These are phyloP conservation scores for Cosmia pyralina DNA, from an alignment of 2,888 invertebrate genomes.

Conservation along the genomic window DNA sequence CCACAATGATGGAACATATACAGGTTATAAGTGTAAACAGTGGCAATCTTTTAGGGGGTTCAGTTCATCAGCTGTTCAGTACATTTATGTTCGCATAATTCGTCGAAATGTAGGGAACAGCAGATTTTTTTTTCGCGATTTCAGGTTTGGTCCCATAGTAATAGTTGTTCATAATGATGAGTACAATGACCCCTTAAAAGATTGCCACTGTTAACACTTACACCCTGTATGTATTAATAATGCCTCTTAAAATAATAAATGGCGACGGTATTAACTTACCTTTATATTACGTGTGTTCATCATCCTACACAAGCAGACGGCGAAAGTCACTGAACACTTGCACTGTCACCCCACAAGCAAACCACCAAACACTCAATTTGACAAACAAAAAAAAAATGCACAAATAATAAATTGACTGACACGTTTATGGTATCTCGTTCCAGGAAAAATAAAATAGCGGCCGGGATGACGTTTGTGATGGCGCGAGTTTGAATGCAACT, in stretches of 20 bases:
- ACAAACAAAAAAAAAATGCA: slow-evolving; percentile 57
- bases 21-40: too few relatives aligned
- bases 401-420: slow-evolving; percentile 51
- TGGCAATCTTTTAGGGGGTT: too few relatives aligned
- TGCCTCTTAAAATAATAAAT: slow-evolving; percentile 8
- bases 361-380: slow-evolving; percentile 65
- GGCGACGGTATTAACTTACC: slow-evolving; percentile 67
- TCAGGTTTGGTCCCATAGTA: too few relatives aligned
- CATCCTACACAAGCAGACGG: slow-evolving; percentile 77
- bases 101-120: too few relatives aligned
- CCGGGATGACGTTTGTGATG: slow-evolving; percentile 63
- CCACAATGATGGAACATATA: not conserved
- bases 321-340: slow-evolving; percentile 84
- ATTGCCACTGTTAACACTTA: too few relatives aligned
- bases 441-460: slow-evolving; percentile 47
- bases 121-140: too few relatives aligned
- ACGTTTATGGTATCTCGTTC: slow-evolving; percentile 47
- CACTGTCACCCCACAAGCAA: slow-evolving; percentile 76
- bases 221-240: too few relatives aligned
- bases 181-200: too few relatives aligned
- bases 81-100: too few relatives aligned
- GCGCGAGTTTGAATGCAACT: slow-evolving; percentile 79
- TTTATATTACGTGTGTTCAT: slow-evolving; percentile 82
- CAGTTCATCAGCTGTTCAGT: too few relatives aligned
- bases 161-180: too few relatives aligned